A percentile compares a stretch with the other conserved stretches of the same genome.
Conservation (phyloP, 2,113 vertebrate genomes). For the Podiceps cristatus region DNA sequence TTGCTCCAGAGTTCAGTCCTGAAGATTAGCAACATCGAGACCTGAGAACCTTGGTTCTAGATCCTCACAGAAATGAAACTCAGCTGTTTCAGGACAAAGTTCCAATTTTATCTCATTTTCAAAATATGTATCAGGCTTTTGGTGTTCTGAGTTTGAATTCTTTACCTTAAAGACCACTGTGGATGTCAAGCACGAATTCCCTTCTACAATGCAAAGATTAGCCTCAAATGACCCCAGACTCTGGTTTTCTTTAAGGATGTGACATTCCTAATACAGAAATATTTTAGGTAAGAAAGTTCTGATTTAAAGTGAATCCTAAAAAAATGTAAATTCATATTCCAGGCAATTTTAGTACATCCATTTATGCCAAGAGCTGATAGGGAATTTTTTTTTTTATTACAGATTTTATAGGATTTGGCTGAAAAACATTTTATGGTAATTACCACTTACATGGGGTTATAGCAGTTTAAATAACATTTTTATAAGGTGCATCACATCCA, state of each 20-base stretch:
- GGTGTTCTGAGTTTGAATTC: neutral
- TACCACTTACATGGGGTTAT: neutral
- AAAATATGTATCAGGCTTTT: neutral
- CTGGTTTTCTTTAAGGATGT: neutral
- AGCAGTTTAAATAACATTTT: slow-evolving; percentile 35
- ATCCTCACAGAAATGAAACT: neutral
- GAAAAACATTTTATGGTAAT: slow-evolving; percentile 46
- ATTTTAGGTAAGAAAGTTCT: neutral
- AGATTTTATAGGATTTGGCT: slow-evolving; percentile 1
- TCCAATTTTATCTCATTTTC: neutral
- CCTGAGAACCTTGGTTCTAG: neutral
- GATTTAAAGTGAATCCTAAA: neutral
- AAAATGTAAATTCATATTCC: neutral
- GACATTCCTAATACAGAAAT: neutral
- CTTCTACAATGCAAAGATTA: neutral
- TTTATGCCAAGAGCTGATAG: neutral
- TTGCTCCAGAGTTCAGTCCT: neutral
- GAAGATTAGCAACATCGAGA: neutral
- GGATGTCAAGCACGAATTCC: neutral
- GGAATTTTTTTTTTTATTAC: neutral
- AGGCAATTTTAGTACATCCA: neutral
- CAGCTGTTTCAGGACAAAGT: neutral
- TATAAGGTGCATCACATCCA: neutral
- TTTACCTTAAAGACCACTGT: neutral
- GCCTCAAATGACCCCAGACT: neutral